phyloP scores from a whole-genome alignment of 2,113 vertebrate genomes.

The Catharus fuscescens region DNA sequence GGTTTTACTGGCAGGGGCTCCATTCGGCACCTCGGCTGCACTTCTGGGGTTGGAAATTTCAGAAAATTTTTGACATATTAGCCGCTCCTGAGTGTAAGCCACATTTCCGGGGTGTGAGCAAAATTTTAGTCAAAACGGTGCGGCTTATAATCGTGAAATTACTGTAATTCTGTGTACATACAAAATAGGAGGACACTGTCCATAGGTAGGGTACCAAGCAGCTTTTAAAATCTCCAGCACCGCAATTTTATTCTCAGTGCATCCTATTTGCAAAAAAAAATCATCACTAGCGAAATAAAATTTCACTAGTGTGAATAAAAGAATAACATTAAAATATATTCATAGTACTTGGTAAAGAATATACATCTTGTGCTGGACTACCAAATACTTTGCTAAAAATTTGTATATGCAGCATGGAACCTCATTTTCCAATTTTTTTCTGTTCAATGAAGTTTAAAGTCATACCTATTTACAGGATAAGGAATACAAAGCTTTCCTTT shows the following conservation, averaged over 20 bases:
- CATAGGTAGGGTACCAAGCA: not conserved
- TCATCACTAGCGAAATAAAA: not conserved
- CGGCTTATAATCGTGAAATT: no score
- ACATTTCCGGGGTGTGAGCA: no score
- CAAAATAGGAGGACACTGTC: slow-evolving; percentile 3
- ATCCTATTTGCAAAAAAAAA: slow-evolving; percentile 26
- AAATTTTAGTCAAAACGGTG: no score
- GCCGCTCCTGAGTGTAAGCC: no score
- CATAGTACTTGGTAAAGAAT: slow-evolving; percentile 2
- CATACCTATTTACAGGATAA: not conserved
- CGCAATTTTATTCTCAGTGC: not conserved
- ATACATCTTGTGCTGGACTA: not conserved
- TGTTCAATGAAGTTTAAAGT: not conserved
- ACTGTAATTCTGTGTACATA: not conserved
- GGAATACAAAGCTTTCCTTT: not conserved
- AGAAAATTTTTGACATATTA: no score
- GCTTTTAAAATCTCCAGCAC: slow-evolving; percentile 6
- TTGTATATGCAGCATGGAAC: not conserved
- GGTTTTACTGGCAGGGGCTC: no score
- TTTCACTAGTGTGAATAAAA: not conserved
- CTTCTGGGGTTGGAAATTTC: no score
- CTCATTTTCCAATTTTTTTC: not conserved
- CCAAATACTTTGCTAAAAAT: not conserved
- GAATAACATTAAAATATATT: slow-evolving; percentile 9
- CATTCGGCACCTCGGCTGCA: no score